Conservation (phyloP, 2,888 invertebrate genomes). For the Xestoiulus laeticollis region DNA sequence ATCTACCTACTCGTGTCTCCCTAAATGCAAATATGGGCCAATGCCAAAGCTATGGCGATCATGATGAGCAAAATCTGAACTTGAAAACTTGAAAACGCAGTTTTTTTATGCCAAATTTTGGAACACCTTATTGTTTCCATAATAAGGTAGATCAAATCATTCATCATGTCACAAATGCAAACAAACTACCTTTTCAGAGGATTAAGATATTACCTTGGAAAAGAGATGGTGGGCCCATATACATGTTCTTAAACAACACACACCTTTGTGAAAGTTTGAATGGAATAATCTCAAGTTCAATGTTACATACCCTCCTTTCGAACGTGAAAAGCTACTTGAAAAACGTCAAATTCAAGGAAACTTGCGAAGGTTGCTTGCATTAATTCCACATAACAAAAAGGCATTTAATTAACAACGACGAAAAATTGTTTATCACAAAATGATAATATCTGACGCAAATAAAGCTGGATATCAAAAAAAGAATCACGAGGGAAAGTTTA, state of each 20-base stretch:
- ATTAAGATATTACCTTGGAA: constrained; percentile 24
- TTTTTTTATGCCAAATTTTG: constrained; percentile 25
- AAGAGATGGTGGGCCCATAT: background rate
- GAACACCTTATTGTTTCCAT: constrained; percentile 43
- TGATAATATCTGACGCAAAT: background rate
- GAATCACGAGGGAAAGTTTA: no score
- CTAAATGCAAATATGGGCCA: constrained; percentile 41
- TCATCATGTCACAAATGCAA: constrained; percentile 40
- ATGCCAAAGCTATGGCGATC: background rate
- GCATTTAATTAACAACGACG: background rate
- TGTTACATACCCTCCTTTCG: background rate
- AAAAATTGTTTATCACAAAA: background rate
- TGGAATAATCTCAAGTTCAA: constrained; percentile 28
- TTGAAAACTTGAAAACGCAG: background rate
- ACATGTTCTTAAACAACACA: background rate
- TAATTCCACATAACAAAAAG: background rate
- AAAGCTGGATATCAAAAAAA: no score
- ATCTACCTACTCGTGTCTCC: background rate
- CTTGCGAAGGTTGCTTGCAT: background rate
- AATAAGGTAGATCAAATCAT: constrained; percentile 41
- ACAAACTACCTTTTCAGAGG: constrained; percentile 24
- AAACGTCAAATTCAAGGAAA: constrained; percentile 18
- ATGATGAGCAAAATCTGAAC: constrained; percentile 30
- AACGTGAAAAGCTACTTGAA: background rate
- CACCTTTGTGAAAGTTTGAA: constrained; percentile 12